Base-by-base conservation (phyloP, 1,140 invertebrate genomes). In the Trachymyrmex septentrionalis region DNA sequence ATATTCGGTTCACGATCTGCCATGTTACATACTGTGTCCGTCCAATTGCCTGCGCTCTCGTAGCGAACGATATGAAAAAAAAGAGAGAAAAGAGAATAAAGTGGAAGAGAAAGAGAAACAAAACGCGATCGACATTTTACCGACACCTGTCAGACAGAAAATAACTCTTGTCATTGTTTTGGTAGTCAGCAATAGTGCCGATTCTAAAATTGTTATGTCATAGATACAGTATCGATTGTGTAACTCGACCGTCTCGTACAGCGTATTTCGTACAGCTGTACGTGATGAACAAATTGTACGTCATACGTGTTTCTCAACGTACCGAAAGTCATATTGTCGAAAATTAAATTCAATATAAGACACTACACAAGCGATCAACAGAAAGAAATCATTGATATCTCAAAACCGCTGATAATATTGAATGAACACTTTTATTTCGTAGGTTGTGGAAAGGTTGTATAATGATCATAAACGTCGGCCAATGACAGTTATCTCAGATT, bases 121-220 rank as follows among this genome's bases (percentile, higher is more conserved):
- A 78, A 73, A 61, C 50, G 66, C 88, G 73, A 87, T 81, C 85
- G 88, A 85, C 71, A 71, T 73, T 86, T 80, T 64, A 77, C 85
- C 90, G 88, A 91, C 90, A 88, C 87, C 89, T 91, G 89, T 91
- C 89, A 89, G 88, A 89, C 63, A 64, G 88, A 76, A 89, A 88
- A 89, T 88, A 89, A 89, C 88, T 89, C 87, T 89, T 88, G 88
- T 89, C 88, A 89, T 89, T 87, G 86, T 38, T 67, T 82, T 82
- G 87, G 81, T 88, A 88, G 87, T 88, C 88, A 38, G 72, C 64
- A 63, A 50, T 69, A 61, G 80, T 82, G 87, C 87, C 67, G 87
- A 84, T 84, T 84, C 80, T 84, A 84, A 84, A 84, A 84, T 84
- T 73, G 80, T 84, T 84, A 73, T 84, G 69, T 84, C 80, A 84